Evolutionary conservation across 2,113 vertebrate species (phyloP), one percentile per base, ranked within the genome.

Genomic region (Laticauda laticaudata): DNA sequence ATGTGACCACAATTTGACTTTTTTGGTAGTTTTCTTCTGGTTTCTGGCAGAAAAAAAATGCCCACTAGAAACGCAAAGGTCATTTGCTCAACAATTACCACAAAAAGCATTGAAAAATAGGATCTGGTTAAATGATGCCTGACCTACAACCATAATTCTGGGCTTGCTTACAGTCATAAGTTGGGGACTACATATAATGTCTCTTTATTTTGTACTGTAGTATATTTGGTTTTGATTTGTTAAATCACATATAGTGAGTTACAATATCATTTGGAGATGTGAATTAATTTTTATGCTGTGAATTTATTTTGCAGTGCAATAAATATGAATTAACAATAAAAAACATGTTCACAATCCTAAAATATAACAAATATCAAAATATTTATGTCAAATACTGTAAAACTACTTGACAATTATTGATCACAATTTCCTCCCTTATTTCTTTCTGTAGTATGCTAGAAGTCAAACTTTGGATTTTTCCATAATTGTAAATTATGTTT

Each of bases 301-400:
- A 21, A 81, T 81, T 39, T 39, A 81, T 34, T 64, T 64, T 69
- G n/a, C n/a, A 7, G 18, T 21, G 18, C 21, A 43, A 81, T 81
- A 81, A 81, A 81, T 81, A 81, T 81, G 34, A 81, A 81, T 81
- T 81, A 81, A 81, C 18, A 81, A 43, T 34, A n/a, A 69, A n/a
- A 61, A 64, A 88, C 29, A 85, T 48, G 21, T 85, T 43, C 39
- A 95, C 95, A 94, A 90, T 89, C 92, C 34, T 21, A 43, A 81
- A 81, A 39, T 81, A 81, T 43, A 81, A 21, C 34, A 81, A 20
- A 90, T 95, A 95, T 92, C 92, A 95, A 94, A 95, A 95, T 87
- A 26, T 92, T 91, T 55, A 86, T 94, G 93, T 39, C 93, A 20
- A 91, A 90, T 8, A 20, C 18, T 81, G 18, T 90, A 96, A 95